Evolutionary conservation across 2,113 vertebrate genomes (phyloP).

Genomic region (Sceloporus tristichus): DNA sequence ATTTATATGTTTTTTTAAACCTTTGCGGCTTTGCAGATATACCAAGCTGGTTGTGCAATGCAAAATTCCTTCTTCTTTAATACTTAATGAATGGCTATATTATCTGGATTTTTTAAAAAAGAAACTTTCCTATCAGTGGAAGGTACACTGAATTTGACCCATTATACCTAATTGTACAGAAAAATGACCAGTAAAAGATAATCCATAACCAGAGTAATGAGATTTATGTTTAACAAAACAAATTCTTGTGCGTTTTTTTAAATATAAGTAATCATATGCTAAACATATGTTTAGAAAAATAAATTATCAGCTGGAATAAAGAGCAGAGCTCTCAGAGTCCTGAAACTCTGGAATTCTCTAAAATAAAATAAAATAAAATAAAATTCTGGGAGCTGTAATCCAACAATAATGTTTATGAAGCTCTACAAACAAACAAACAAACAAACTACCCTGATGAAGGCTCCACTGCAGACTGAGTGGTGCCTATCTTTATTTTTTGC

Average conservation of each 20-base stretch:
- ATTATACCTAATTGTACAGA: background rate
- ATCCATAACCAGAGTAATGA: background rate
- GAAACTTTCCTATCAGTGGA: background rate
- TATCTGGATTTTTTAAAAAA: background rate
- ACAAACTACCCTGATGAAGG: too few species aligned
- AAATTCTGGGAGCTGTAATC: background rate
- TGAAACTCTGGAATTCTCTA: too few species aligned
- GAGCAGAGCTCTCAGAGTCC: too few species aligned
- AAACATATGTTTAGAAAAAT: too few species aligned
- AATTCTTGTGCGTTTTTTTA: background rate
- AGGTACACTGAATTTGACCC: background rate
- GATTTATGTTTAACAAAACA: background rate
- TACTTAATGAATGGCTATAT: background rate
- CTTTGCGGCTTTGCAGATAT: slow-evolving; percentile 3
- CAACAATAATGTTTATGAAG: background rate
- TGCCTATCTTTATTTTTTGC: too few species aligned
- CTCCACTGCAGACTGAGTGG: too few species aligned
- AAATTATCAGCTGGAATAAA: too few species aligned
- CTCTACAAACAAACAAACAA: too few species aligned
- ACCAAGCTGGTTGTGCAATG: background rate
- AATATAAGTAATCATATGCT: too few species aligned
- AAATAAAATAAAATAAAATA: too few species aligned
- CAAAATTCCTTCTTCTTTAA: background rate
- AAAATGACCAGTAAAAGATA: background rate
- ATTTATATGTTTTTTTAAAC: background rate